These are phyloP conservation scores for Dryas iulia DNA, from an alignment of 1,140 invertebrate species.

Conservation along the genomic window DNA sequence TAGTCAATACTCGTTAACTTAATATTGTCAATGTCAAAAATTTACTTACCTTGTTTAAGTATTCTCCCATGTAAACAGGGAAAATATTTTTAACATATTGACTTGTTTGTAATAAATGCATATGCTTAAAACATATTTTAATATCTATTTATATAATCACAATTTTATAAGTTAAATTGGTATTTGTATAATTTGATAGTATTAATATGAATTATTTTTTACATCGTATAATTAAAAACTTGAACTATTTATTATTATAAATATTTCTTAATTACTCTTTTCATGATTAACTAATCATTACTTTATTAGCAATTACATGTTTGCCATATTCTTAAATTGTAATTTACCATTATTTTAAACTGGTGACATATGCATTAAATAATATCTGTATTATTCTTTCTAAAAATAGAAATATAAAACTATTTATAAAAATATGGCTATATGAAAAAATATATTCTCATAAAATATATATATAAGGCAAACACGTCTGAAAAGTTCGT, in stretches of 20 bases:
- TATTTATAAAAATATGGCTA: too few relatives aligned
- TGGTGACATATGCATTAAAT: too few relatives aligned
- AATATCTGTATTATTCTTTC: too few relatives aligned
- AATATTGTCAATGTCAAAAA: slow-evolving; percentile 20
- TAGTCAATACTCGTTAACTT: slow-evolving; percentile 14
- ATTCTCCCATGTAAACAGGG: neutral
- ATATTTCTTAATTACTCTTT: neutral
- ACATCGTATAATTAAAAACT: too few relatives aligned
- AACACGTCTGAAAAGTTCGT: neutral
- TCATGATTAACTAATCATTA: neutral
- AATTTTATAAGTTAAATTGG: neutral
- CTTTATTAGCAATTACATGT: neutral
- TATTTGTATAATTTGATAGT: neutral
- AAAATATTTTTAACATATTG: neutral
- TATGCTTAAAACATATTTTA: too few relatives aligned
- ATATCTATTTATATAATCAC: too few relatives aligned
- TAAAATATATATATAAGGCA: too few relatives aligned
- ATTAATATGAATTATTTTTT: too few relatives aligned
- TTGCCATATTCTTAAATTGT: neutral
- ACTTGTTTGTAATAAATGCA: too few relatives aligned
- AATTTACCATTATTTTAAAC: neutral
- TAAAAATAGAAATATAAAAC: too few relatives aligned
- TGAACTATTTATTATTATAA: too few relatives aligned
- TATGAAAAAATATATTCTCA: too few relatives aligned
- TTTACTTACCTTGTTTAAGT: slow-evolving; percentile 1